Evolutionary conservation across 2,797 vertebrate species (phyloP), one percentile per base, ranked within the genome.

Genomic region (Gallinago solitaria): DNA sequence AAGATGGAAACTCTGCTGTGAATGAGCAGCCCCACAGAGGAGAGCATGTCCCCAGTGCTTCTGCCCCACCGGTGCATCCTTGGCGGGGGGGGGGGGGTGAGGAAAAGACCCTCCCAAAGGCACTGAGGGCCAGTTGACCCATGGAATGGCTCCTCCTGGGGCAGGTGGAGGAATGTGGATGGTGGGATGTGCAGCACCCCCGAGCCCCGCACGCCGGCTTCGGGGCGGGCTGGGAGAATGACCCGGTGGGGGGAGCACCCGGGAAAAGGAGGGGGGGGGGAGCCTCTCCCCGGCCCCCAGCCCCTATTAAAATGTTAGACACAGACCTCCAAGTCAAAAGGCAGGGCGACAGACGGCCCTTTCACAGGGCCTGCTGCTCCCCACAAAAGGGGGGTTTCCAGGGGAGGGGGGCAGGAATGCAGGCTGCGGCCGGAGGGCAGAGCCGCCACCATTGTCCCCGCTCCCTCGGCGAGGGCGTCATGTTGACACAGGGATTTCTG

Each of bases 331-430:
- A 8, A 96, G 97, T 96, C 97, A 96, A 97, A 97, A 95, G 95
- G 96, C 96, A 88, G 94, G 92, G 93, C 75, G 83, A 94, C 95
- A 96, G 97, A 95, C 91, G 90, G 95, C 86, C 94, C 96, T 95
- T 95, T 97, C 95, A 89, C 88, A 75, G 74, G 91, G 96, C 95
- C 95, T 59, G 93, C 95, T 94, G 95, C 89, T 97, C 91, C 94
- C 76, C 92, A 94, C 93, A 95, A 96, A 93, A 89, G 86, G 90
- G 74, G 94, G 95, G 97, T 97, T 97, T 97, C 97, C 94, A 96
- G 93, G 97, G 95, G 94, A 89, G 84, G 82, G 47, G 90, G 59
- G 83, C 90, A 98, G 94, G 97, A 97, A 97, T 97, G 97, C 32
- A 27, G 48, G 89, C 90, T 83, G 91, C 86, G 76, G 93, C 94